Evolutionary conservation across 2,113 vertebrate genomes (phyloP).

Genomic region (Ahaetulla prasina): DNA sequence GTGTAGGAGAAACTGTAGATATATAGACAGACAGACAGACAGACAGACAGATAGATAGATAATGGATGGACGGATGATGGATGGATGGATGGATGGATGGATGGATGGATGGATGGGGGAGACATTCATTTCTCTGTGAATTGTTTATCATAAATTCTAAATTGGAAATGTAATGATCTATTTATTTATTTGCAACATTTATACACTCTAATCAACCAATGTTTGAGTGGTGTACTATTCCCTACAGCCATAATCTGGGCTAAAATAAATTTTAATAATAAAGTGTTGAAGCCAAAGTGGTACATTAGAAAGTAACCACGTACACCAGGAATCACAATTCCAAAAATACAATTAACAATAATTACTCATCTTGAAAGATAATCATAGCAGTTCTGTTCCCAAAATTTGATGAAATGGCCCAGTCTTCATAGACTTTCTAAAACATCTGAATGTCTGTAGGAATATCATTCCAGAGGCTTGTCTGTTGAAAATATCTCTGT

Average conservation of each 20-base stretch:
- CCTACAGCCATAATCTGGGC: too few relatives aligned
- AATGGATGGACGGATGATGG: too few relatives aligned
- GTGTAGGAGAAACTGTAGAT: background rate
- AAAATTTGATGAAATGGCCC: background rate
- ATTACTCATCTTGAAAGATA: background rate
- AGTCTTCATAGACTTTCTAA: background rate
- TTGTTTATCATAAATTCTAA: too few relatives aligned
- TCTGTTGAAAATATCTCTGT: background rate
- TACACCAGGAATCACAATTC: too few relatives aligned
- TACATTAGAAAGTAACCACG: too few relatives aligned
- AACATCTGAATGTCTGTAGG: background rate
- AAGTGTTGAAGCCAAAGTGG: too few relatives aligned
- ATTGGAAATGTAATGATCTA: too few relatives aligned
- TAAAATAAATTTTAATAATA: too few relatives aligned
- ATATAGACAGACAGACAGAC: background rate
- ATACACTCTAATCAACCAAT: too few relatives aligned
- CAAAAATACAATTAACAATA: too few relatives aligned
- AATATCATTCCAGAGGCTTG: background rate
- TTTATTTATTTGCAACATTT: too few relatives aligned
- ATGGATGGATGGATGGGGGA: background rate
- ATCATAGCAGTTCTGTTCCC: background rate
- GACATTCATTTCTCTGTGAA: background rate
- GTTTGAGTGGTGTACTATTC: too few relatives aligned
- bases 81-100: background rate
- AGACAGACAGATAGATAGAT: background rate